Base-by-base conservation (phyloP, 53 echinoderm and acorn worm species). In the Antedon mediterranea region DNA sequence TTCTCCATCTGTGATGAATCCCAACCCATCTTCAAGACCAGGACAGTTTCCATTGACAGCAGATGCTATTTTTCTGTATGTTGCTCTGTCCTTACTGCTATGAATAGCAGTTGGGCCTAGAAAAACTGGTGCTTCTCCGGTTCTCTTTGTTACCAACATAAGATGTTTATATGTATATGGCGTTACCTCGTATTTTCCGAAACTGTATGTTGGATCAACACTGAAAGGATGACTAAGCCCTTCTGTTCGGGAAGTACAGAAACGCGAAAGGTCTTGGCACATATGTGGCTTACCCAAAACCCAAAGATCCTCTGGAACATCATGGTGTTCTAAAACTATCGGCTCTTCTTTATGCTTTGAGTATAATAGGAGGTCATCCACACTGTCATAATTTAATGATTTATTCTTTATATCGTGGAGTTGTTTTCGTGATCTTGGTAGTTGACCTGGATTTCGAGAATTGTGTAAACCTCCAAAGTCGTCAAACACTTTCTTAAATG, bases 1-100 rank as follows among this genome's bases (percentile, higher is more conserved):
- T 76, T 84, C 78, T 6, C 84, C 84, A 78, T 84, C 84, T 2
- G 79, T 79, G 0, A 84, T 74, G 32, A 84, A 84, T 28, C 84
- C 71, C 37, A 37, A 4, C 23, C 29, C 29, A 78, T 72, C 41
- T 72, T 9, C 43, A 29, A 79, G 34, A 29, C 31, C 7, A 3
- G 72, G 78, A 28, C 70, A 11, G 73, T n/a, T 30, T 9, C 43
- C 33, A 13, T 41, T 1, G 15, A 84, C 71, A 8, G 84, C 42
- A 73, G 29, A 72, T 0, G 77, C 28, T n/a, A 78, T 79, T 32
- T 79, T 78, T 15, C 74, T 84, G 74, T 79, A 84, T 27, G 43
- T 41, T 4, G 13, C 29, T 29, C 34, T 28, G 4, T 28, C 15
- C 30, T 84, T 84, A 29, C 76, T 76, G 72, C 43, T 28, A 32